A percentile compares a stretch with the other conserved stretches of the same genome.
These are phyloP conservation scores for Chondrosia reniformis DNA, from an alignment of 37 sponge, comb jelly and placozoan species.

Conservation along the genomic window DNA sequence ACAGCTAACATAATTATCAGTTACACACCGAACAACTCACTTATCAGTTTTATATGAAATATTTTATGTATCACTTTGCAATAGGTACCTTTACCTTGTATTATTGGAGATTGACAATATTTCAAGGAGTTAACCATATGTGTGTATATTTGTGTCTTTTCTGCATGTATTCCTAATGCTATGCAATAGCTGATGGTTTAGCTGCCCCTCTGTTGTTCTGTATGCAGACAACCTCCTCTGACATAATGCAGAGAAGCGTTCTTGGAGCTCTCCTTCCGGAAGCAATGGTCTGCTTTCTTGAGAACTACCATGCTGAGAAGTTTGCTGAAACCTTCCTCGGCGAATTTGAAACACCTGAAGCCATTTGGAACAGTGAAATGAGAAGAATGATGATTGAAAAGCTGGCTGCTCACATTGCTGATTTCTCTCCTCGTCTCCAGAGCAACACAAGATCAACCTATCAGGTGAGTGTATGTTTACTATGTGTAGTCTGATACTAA, in stretches of 20 bases:
- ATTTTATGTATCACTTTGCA: too few relatives aligned
- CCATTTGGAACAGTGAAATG: slow-evolving; percentile 99
- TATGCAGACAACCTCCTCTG: slow-evolving; percentile 44
- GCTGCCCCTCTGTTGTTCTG: too few relatives aligned
- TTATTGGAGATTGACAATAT: too few relatives aligned
- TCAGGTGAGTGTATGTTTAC: slow-evolving; percentile 51
- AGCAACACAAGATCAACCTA: slow-evolving; percentile 95
- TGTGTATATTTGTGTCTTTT: too few relatives aligned
- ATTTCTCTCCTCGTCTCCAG: slow-evolving; percentile 91
- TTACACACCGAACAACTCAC: too few relatives aligned
- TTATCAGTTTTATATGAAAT: too few relatives aligned
- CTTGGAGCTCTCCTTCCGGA: slow-evolving; percentile 91
- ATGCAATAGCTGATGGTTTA: too few relatives aligned
- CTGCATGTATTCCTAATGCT: too few relatives aligned
- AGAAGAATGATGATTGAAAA: slow-evolving; percentile 96
- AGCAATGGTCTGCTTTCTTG: slow-evolving; percentile 98
- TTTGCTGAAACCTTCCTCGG: slow-evolving; percentile 97
- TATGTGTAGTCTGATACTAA: too few relatives aligned
- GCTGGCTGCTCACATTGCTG: slow-evolving; percentile 95
- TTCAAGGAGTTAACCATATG: too few relatives aligned
- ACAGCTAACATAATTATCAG: too few relatives aligned
- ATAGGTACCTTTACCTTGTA: too few relatives aligned
- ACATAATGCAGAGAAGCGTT: slow-evolving; percentile 85
- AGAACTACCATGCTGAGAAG: slow-evolving; percentile 95
- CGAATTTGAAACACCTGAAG: slow-evolving; percentile 99